A percentile compares a stretch with the other conserved stretches of the same genome.
phyloP scores from a whole-genome alignment of 2,888 invertebrate species.

The Nysson spinosus region DNA sequence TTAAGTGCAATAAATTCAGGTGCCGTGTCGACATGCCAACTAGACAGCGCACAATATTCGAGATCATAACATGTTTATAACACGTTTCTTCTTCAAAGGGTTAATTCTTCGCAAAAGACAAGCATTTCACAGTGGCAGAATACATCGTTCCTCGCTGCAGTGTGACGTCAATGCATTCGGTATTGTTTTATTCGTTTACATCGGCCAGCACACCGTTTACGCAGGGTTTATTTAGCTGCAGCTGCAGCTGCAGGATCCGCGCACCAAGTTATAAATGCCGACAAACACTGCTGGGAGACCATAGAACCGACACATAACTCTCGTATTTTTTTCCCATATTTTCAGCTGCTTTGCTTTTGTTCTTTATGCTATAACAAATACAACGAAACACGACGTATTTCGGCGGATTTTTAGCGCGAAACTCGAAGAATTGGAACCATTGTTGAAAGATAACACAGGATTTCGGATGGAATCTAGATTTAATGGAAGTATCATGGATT shows the following conservation, averaged over 20 bases:
- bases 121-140: constrained; percentile 22
- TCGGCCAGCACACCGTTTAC: constrained; percentile 10
- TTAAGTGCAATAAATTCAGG: too few relatives aligned
- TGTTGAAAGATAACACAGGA: too few relatives aligned
- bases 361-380: constrained; percentile 6
- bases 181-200: constrained; percentile 54
- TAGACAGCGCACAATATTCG: too few relatives aligned
- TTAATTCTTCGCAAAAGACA: constrained; percentile 31
- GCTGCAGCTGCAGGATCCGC: constrained; percentile 38
- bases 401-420: too few relatives aligned
- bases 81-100: constrained; percentile 4
- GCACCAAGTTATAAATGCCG: constrained; percentile 53
- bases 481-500: too few relatives aligned
- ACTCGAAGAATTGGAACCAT: too few relatives aligned
- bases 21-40: background rate
- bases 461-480: too few relatives aligned
- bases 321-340: constrained; percentile 35
- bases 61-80: too few relatives aligned
- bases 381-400: too few relatives aligned
- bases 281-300: constrained; percentile 43
- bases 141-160: constrained; percentile 29
- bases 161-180: constrained; percentile 48
- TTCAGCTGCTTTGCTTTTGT: background rate
- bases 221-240: constrained; percentile 52
- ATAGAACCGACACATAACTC: constrained; percentile 38